A percentile compares a stretch with the other conserved stretches of the same genome.
phyloP scores from a whole-genome alignment of 2,888 invertebrate species.

The Agrotis segetum region DNA sequence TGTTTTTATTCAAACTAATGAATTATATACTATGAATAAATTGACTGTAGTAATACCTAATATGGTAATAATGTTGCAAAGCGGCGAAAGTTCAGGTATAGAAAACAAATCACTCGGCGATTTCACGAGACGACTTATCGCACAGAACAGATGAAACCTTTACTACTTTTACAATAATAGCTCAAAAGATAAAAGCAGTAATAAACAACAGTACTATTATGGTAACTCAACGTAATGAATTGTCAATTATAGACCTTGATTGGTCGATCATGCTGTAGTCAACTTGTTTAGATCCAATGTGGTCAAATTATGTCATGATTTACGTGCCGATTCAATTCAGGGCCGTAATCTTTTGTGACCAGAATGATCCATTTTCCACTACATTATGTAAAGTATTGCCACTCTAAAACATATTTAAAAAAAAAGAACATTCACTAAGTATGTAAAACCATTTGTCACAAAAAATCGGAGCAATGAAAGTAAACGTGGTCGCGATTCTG shows the following conservation, averaged over 20 bases:
- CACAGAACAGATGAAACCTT: slow-evolving; percentile 6
- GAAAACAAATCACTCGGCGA: slow-evolving; percentile 51
- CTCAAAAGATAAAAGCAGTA: slow-evolving; percentile 1
- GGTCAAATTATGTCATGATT: slow-evolving; percentile 58
- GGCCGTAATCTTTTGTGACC: slow-evolving; percentile 52
- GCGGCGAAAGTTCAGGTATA: slow-evolving; percentile 55
- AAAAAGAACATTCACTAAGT: slow-evolving; percentile 13
- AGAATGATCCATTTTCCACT: slow-evolving; percentile 25
- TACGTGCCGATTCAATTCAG: slow-evolving; percentile 48
- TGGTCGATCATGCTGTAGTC: slow-evolving; percentile 30
- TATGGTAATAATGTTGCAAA: slow-evolving; percentile 56
- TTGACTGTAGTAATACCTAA: slow-evolving; percentile 34
- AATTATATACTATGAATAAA: slow-evolving; percentile 38
- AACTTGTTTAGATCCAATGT: slow-evolving; percentile 42
- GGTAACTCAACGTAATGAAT: slow-evolving; percentile 17
- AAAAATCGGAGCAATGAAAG: slow-evolving; percentile 60
- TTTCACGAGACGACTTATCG: slow-evolving; percentile 44
- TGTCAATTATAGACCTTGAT: slow-evolving; percentile 31
- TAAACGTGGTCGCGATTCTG: slow-evolving; percentile 50
- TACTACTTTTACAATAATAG: slow-evolving; percentile 3
- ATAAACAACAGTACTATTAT: slow-evolving; percentile 15
- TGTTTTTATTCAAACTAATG: slow-evolving; percentile 14
- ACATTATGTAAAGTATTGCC: slow-evolving; percentile 27
- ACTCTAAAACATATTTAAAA: slow-evolving; percentile 17
- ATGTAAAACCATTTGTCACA: slow-evolving; percentile 42